phyloP scores from a whole-genome alignment of 2,888 invertebrate genomes.

The Sesamia inferens region DNA sequence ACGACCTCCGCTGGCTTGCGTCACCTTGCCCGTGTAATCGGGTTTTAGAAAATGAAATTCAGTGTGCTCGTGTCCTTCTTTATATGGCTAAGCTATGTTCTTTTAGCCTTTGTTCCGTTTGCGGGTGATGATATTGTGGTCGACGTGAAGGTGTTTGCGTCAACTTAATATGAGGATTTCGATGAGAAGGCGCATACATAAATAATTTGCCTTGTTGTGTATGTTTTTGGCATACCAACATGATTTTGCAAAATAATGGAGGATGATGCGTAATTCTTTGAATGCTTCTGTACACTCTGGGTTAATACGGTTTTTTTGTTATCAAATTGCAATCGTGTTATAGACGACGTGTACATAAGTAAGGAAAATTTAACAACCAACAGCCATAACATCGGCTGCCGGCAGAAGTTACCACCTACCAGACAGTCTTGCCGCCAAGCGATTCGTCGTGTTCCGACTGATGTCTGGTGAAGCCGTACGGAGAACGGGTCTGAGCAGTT shows the following conservation, averaged over 20 bases:
- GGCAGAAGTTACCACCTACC: no score
- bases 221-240: conserved; percentile 21
- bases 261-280: conserved; percentile 18
- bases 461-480: no score
- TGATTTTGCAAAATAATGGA: conserved; percentile 26
- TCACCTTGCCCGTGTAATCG: conserved; percentile 85
- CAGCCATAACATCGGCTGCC: no score
- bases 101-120: conserved; percentile 72
- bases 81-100: conserved; percentile 83
- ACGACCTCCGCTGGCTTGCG: conserved; percentile 82
- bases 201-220: conserved; percentile 12
- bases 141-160: conserved; percentile 33
- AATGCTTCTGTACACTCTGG: neutral
- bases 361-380: neutral
- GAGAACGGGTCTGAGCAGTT: no score
- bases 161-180: conserved; percentile 25
- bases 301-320: neutral
- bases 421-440: no score
- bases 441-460: no score
- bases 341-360: neutral
- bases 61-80: conserved; percentile 83
- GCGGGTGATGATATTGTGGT: conserved; percentile 61
- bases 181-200: conserved; percentile 39
- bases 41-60: conserved; percentile 90
- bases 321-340: neutral